These are phyloP conservation scores for Drosophila pseudotalamancana DNA, from an alignment of 2,888 invertebrate species.

Conservation along the genomic window DNA sequence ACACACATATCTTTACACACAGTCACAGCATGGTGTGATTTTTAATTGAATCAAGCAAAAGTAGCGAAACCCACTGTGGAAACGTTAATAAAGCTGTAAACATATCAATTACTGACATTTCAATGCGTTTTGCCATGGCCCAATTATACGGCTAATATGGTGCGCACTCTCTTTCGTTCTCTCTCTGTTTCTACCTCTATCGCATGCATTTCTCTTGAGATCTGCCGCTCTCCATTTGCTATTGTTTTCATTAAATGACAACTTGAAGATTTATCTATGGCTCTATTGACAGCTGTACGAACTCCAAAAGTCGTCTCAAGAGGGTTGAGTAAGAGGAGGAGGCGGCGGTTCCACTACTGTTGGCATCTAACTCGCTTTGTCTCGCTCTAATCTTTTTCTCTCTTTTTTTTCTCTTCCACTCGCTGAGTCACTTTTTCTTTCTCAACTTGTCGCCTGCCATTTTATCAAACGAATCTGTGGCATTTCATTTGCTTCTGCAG, in stretches of 20 bases:
- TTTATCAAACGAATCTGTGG: slow-evolving; percentile 77
- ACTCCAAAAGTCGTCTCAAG: slow-evolving; percentile 16
- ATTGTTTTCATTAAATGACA: slow-evolving; percentile 45
- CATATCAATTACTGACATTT: slow-evolving; percentile 68
- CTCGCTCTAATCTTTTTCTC: slow-evolving; percentile 28
- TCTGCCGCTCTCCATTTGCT: slow-evolving; percentile 4
- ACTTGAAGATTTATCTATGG: slow-evolving; percentile 60
- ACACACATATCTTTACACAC: neutral
- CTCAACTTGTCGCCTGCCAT: slow-evolving; percentile 72
- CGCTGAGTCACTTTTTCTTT: slow-evolving; percentile 67
- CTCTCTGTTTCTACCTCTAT: neutral
- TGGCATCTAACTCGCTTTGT: slow-evolving; percentile 2
- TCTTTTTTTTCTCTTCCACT: slow-evolving; percentile 13
- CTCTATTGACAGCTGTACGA: slow-evolving; percentile 47
- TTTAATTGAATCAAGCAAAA: slow-evolving; percentile 66
- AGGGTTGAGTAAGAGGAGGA: neutral
- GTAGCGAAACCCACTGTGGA: slow-evolving; percentile 38
- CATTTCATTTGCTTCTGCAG: slow-evolving; percentile 68
- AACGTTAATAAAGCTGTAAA: slow-evolving; percentile 68
- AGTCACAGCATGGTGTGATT: slow-evolving; percentile 56
- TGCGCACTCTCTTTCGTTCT: neutral
- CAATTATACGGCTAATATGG: slow-evolving; percentile 54
- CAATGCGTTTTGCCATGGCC: slow-evolving; percentile 60
- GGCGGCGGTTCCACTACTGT: slow-evolving; percentile 28
- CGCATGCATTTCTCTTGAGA: neutral